Evolutionary conservation across 2,888 invertebrate species (phyloP).

Genomic region (Pogonocherus hispidulus): DNA sequence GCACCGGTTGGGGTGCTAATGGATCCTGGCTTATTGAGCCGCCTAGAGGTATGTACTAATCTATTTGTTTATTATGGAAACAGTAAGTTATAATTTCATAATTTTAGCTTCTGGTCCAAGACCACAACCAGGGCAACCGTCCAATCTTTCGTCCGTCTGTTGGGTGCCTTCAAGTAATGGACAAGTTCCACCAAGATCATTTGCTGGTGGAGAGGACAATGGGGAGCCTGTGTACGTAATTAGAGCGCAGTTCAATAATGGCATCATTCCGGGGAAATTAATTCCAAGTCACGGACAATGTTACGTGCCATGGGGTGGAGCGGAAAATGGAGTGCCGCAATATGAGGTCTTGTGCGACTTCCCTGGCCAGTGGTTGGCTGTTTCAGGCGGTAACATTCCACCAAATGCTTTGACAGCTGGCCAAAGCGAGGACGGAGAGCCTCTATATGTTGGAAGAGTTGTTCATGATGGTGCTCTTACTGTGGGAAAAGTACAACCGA

Average conservation of each 20-base stretch:
- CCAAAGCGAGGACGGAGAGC: constrained; percentile 83
- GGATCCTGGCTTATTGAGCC: constrained; percentile 85
- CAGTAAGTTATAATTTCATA: neutral
- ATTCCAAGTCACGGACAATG: constrained; percentile 77
- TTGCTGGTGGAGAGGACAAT: constrained; percentile 76
- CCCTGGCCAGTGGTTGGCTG: constrained; percentile 64
- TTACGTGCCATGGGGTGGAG: constrained; percentile 85
- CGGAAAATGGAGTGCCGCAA: constrained; percentile 76
- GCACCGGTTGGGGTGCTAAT: constrained; percentile 89
- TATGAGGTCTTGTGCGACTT: constrained; percentile 74
- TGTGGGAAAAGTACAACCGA: constrained; percentile 87
- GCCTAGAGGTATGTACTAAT: constrained; percentile 42
- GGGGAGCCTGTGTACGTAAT: constrained; percentile 77
- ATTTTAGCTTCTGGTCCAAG: constrained; percentile 28
- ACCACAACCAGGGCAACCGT: neutral
- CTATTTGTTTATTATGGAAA: no score
- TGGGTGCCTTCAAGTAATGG: constrained; percentile 80
- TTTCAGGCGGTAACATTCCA: constrained; percentile 75
- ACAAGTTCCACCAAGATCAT: constrained; percentile 81
- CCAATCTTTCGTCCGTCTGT: constrained; percentile 54
- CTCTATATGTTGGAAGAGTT: constrained; percentile 83
- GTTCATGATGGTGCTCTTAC: constrained; percentile 83
- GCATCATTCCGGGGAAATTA: constrained; percentile 85
- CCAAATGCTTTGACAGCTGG: constrained; percentile 80
- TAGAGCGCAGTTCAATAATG: constrained; percentile 79